Conservation (phyloP, 1,140 invertebrate genomes). For the Halictus rubicundus region DNA sequence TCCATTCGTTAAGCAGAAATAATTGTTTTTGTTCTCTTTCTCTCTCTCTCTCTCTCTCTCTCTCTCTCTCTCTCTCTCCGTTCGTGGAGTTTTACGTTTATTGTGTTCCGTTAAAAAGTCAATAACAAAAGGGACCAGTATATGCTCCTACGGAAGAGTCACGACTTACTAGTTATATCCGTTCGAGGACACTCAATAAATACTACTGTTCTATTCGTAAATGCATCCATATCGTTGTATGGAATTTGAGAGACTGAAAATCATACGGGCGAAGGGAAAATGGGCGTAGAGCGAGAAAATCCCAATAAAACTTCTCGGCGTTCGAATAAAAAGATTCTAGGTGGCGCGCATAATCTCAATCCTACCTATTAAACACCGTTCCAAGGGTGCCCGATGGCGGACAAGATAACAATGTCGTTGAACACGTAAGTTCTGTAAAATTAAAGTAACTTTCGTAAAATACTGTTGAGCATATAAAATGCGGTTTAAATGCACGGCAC, state of each 20-base stretch:
- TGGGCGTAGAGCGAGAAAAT: slow-evolving; percentile 32
- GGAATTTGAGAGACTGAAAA: slow-evolving; percentile 57
- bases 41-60: not conserved
- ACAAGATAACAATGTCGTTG: too few species aligned
- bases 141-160: slow-evolving; percentile 48
- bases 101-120: slow-evolving; percentile 51
- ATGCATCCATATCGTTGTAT: slow-evolving; percentile 60
- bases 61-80: not conserved
- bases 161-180: slow-evolving; percentile 54
- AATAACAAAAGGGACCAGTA: slow-evolving; percentile 54
- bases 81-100: slow-evolving; percentile 41
- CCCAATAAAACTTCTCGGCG: slow-evolving; percentile 22
- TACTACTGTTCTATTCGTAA: slow-evolving; percentile 63
- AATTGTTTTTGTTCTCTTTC: slow-evolving; percentile 33
- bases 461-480: too few species aligned
- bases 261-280: slow-evolving; percentile 13
- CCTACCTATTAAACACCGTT: too few species aligned
- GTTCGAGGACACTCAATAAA: slow-evolving; percentile 60
- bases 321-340: not conserved
- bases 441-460: too few species aligned
- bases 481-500: too few species aligned
- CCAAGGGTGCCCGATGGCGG: too few species aligned
- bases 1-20: slow-evolving; percentile 59
- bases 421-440: too few species aligned
- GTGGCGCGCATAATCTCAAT: too few species aligned